These are phyloP conservation scores for Chorisops tibialis DNA, from an alignment of 2,888 invertebrate species.

Conservation along the genomic window DNA sequence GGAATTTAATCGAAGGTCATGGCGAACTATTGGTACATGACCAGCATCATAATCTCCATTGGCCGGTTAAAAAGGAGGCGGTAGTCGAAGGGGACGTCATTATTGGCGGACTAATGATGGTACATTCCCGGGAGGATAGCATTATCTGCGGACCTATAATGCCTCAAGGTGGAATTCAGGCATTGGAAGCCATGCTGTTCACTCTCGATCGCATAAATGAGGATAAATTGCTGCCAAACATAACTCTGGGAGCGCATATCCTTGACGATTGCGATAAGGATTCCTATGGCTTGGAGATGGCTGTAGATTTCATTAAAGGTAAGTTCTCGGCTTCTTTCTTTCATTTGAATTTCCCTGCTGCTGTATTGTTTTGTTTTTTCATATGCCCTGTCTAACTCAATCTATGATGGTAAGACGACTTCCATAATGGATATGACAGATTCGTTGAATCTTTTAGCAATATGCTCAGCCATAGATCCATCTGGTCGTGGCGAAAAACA, in stretches of 20 bases:
- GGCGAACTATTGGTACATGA: conserved; percentile 26
- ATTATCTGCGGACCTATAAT: conserved; percentile 82
- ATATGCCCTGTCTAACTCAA: no score
- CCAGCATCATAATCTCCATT: conserved; percentile 47
- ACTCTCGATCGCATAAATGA: conserved; percentile 74
- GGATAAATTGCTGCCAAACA: conserved; percentile 61
- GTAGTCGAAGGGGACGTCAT: conserved; percentile 80
- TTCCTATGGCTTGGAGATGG: conserved; percentile 88
- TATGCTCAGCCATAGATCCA: no score
- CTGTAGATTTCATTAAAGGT: conserved; percentile 92
- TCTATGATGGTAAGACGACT: no score
- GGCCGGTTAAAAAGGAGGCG: conserved; percentile 77
- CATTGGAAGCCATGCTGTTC: conserved; percentile 84
- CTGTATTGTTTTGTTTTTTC: no score
- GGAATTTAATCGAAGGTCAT: background rate
- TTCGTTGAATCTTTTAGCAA: no score
- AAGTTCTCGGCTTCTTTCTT: conserved; percentile 44
- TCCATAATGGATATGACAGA: no score
- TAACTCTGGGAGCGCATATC: conserved; percentile 77
- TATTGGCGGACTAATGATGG: conserved; percentile 89
- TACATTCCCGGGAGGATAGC: conserved; percentile 77
- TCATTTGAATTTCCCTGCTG: background rate
- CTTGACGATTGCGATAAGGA: conserved; percentile 92
- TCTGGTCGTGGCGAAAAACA: no score
- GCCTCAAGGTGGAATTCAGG: conserved; percentile 84